A percentile compares a stretch with the other conserved stretches of the same genome.
phyloP scores from a whole-genome alignment of 1,140 invertebrate species.

The Drosophila bifasciata region DNA sequence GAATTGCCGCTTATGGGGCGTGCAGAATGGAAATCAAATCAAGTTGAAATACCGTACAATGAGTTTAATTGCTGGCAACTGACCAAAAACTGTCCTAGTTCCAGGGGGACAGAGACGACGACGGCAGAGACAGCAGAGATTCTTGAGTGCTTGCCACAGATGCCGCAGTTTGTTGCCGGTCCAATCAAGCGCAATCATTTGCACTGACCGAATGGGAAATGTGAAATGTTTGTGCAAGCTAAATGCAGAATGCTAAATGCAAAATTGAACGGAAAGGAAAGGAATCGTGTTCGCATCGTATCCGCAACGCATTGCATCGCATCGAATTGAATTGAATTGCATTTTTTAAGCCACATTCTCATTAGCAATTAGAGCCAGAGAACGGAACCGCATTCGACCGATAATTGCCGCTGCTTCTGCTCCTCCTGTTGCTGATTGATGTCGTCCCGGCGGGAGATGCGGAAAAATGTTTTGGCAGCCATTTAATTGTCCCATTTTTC shows the following conservation, averaged over 20 bases:
- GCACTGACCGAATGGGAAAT: conserved; percentile 44
- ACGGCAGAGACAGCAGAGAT: conserved; percentile 10
- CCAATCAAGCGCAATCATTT: conserved; percentile 49
- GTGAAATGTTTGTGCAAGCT: conserved; percentile 13
- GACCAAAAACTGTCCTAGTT: conserved; percentile 22
- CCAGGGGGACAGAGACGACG: neutral
- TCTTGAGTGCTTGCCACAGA: conserved; percentile 27
- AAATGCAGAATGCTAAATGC: too few species aligned
- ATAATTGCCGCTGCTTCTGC: conserved; percentile 4
- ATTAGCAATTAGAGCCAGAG: conserved; percentile 27
- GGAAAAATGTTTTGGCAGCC: conserved; percentile 7
- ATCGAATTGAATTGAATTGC: conserved; percentile 2
- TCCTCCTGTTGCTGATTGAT: conserved; percentile 23
- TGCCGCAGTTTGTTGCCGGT: conserved; percentile 14
- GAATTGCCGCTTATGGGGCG: conserved; percentile 27
- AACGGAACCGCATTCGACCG: neutral
- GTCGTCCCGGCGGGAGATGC: neutral
- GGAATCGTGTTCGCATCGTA: too few species aligned
- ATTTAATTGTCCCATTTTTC: conserved; percentile 22
- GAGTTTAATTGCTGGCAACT: conserved; percentile 54
- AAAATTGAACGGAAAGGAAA: too few species aligned
- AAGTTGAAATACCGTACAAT: conserved; percentile 60
- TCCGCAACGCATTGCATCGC: conserved; percentile 11
- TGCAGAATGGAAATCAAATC: conserved; percentile 58
- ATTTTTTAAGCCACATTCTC: conserved; percentile 21